These are phyloP conservation scores for Aegithalos caudatus DNA, from an alignment of 2,113 vertebrate species.

Conservation along the genomic window DNA sequence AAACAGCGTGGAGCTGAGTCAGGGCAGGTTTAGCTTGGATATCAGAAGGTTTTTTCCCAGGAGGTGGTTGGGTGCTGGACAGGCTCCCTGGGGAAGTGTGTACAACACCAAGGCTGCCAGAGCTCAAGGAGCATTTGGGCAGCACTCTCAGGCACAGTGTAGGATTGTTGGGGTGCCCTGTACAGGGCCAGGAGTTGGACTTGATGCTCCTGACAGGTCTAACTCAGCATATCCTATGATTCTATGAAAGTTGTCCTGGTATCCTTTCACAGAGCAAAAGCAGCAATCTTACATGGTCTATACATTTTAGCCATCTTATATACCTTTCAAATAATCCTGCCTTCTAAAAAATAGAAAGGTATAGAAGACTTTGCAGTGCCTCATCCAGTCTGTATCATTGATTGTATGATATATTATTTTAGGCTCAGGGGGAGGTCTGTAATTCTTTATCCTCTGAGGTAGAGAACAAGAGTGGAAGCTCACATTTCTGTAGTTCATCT, in stretches of 20 bases:
- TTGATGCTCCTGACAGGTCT: background rate
- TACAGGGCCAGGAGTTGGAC: background rate
- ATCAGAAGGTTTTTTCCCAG: background rate
- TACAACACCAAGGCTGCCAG: background rate
- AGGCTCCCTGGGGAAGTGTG: rapidly evolving
- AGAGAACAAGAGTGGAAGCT: background rate
- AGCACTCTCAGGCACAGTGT: background rate
- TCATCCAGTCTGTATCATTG: background rate
- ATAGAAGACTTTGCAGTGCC: background rate
- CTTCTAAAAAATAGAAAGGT: background rate
- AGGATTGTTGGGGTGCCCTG: background rate
- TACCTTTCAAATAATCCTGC: background rate
- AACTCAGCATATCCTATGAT: background rate
- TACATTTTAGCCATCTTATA: background rate
- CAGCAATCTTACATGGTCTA: background rate
- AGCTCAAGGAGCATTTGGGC: background rate
- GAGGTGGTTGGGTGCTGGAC: background rate
- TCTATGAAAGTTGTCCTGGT: background rate
- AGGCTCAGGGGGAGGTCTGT: background rate
- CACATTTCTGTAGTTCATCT: background rate
- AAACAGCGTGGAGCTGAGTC: background rate
- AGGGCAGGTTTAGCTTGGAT: background rate
- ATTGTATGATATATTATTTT: background rate
- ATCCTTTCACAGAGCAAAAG: background rate
- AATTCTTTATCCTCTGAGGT: background rate